These are phyloP conservation scores for Physocephala rufipes DNA, from an alignment of 2,888 invertebrate genomes.

Conservation along the genomic window DNA sequence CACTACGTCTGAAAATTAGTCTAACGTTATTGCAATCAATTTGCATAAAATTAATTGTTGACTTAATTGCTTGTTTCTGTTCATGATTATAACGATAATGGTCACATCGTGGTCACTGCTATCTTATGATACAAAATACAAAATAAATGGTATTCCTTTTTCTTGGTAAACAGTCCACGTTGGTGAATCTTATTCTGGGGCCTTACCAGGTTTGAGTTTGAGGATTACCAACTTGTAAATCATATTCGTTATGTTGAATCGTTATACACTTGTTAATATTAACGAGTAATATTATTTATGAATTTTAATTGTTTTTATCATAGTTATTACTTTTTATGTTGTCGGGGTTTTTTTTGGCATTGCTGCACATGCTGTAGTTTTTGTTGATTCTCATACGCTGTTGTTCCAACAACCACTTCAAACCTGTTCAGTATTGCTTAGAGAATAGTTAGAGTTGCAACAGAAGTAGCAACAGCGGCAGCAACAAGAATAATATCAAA, in stretches of 20 bases:
- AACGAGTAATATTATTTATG: background rate
- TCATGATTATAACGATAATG: conserved; percentile 31
- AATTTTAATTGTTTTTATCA: background rate
- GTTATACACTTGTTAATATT: no score
- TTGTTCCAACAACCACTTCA: background rate
- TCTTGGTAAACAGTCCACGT: no score
- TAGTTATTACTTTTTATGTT: background rate
- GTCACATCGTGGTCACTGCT: background rate
- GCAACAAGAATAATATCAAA: no score
- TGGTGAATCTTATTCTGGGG: no score
- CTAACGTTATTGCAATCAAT: conserved; percentile 32
- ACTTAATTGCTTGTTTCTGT: conserved; percentile 46
- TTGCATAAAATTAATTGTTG: conserved; percentile 46
- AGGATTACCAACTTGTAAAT: no score
- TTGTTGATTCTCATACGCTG: background rate
- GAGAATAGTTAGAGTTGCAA: no score
- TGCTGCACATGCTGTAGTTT: background rate
- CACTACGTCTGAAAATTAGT: background rate
- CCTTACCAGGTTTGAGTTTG: no score
- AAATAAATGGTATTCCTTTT: no score
- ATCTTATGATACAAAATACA: no score
- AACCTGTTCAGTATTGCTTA: no score
- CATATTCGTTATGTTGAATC: no score
- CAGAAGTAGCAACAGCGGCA: no score
- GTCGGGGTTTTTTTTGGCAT: background rate